Evolutionary conservation across 2,797 vertebrate genomes (phyloP), one percentile per base, ranked within the genome.

Genomic region (Poecile montanus): DNA sequence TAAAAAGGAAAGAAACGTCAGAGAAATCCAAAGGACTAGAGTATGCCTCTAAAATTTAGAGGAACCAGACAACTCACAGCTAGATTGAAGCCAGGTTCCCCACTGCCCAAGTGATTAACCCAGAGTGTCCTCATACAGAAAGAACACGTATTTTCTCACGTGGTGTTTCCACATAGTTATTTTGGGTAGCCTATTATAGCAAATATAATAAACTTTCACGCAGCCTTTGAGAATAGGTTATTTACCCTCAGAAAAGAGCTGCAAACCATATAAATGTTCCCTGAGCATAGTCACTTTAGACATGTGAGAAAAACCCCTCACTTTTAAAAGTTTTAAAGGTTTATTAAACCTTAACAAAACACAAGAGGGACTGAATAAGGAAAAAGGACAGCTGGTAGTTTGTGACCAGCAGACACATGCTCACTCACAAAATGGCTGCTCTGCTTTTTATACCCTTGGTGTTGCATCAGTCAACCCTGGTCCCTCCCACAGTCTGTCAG

Each of bases 111-210:
- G 7, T 8, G 2, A 12, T 23, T 34, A 58, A 36, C 11, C 14
- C 48, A 66, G 17, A 10, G 3, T 0, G 1, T 16, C 16, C 38
- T 82, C 17, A 14, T 3, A 30, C 2, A 32, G 26, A 57, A 48
- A 42, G 4, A 6, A 3, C 4, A 12, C 0, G 0, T 2, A 0
- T 34, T 65, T 68, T 50, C 26, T 36, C 5, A 4, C 2, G 2
- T 25, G 1, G 2, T 40, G 20, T 32, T 57, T 45, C 38, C 26
- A 56, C 23, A 29, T 10, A 12, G 10, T 27, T 68, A 13, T 68
- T 91, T 82, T 27, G 2, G 16, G 18, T n/a, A 42, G 8, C 6
- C 6, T 7, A 3, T 25, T 47, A 21, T 7, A 76, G 5, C 6
- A 54, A 50, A 73, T 4, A 38, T 2, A 60, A 40, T 7, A 26